Percentiles rank a stretch among this genome's conserved stretches.
These are phyloP conservation scores for Lypha dubia DNA, from an alignment of 2,888 invertebrate species.

Conservation along the genomic window DNA sequence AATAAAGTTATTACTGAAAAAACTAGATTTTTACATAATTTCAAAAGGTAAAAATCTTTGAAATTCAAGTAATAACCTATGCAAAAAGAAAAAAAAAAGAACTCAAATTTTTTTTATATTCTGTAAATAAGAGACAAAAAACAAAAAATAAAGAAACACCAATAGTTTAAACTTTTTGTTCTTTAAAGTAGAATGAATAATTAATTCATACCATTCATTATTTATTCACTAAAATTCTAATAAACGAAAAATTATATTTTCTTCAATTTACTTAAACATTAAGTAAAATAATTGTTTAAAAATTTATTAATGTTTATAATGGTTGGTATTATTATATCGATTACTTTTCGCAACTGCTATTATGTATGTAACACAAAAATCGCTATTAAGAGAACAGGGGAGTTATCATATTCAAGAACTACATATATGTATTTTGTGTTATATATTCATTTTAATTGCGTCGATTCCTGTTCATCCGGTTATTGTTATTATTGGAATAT, in stretches of 20 bases:
- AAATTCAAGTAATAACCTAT: constrained; percentile 13
- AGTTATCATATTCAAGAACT: constrained; percentile 47
- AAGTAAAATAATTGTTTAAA: constrained; percentile 62
- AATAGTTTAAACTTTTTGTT: constrained; percentile 54
- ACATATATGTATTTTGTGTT: constrained; percentile 20
- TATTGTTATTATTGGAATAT: constrained; percentile 65
- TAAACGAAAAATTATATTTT: constrained; percentile 56
- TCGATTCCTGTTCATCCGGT: constrained; percentile 70
- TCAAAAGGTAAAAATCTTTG: constrained; percentile 41
- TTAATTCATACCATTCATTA: constrained; percentile 65
- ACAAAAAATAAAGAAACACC: constrained; percentile 63
- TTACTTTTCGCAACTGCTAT: constrained; percentile 40
- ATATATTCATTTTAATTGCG: constrained; percentile 60
- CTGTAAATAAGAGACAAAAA: background rate
- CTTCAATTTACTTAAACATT: constrained; percentile 66
- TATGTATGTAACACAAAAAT: constrained; percentile 46
- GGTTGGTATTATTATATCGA: constrained; percentile 40
- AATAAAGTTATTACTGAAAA: background rate
- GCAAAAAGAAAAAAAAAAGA: background rate
- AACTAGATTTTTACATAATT: constrained; percentile 54
- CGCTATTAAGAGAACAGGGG: constrained; percentile 34
- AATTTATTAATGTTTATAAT: constrained; percentile 47
- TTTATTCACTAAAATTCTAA: constrained; percentile 67
- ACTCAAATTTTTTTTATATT: constrained; percentile 12
- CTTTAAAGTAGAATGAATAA: constrained; percentile 63